Percentiles rank a stretch among this genome's conserved stretches.
phyloP scores from a whole-genome alignment of 2,113 vertebrate genomes.

The Sylvietta virens region DNA sequence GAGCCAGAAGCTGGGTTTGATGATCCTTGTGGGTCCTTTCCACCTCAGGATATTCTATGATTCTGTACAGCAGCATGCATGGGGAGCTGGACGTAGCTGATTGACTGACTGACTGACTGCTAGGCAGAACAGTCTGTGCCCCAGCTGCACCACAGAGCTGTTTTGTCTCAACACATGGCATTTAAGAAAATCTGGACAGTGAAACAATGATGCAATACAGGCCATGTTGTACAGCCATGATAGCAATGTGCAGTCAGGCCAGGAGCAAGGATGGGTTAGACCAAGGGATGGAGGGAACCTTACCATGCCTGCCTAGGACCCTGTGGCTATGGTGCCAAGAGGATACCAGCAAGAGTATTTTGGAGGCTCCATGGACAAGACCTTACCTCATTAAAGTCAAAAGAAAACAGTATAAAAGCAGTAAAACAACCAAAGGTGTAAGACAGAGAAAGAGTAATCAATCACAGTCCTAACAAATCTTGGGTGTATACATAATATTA shows the following conservation, averaged over 20 bases:
- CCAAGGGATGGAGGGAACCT: not conserved
- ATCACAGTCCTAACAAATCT: not conserved
- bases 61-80: not conserved
- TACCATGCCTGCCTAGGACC: not conserved
- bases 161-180: not conserved
- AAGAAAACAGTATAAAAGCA: not conserved
- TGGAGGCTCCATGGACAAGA: not conserved
- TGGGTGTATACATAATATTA: not conserved
- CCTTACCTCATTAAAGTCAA: not conserved
- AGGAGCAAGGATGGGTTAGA: not conserved
- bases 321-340: not conserved
- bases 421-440: not conserved
- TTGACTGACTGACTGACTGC: not conserved
- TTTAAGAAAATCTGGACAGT: not conserved
- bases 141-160: not conserved
- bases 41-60: not conserved
- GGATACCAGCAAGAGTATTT: not conserved
- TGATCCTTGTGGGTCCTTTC: not conserved
- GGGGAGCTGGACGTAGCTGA: accelerated
- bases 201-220: not conserved
- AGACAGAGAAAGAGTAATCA: not conserved
- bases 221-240: not conserved
- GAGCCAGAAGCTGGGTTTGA: not conserved
- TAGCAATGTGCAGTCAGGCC: not conserved
- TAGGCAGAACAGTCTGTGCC: not conserved